Evolutionary conservation across 1,140 invertebrate genomes (phyloP).

Genomic region (Elymnias hypermnestra): DNA sequence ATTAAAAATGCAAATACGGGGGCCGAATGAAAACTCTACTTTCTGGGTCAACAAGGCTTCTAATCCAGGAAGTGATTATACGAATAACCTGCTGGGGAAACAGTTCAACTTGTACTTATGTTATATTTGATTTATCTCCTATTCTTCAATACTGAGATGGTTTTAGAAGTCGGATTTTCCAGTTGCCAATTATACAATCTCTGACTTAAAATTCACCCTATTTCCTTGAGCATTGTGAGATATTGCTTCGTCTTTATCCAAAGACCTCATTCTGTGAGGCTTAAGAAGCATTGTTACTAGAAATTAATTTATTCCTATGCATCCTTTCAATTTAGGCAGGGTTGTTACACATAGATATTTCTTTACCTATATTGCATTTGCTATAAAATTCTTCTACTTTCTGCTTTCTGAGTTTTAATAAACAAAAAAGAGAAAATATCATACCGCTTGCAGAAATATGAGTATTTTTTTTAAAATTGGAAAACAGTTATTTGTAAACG

Average conservation of each 20-base stretch:
- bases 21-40: slow-evolving; percentile 4
- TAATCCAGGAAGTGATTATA: slow-evolving; percentile 1
- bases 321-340: slow-evolving; percentile 9
- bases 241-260: slow-evolving; percentile 6
- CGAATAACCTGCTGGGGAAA: neutral
- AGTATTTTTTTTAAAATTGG: no score
- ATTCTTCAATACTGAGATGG: neutral
- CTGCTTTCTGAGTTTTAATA: no score
- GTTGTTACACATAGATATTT: neutral
- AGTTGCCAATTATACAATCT: neutral
- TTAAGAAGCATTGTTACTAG: slow-evolving; percentile 17
- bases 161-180: neutral
- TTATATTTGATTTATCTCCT: neutral
- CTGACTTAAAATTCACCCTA: neutral
- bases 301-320: slow-evolving; percentile 24
- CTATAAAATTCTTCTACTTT: no score
- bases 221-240: slow-evolving; percentile 1
- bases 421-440: no score
- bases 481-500: no score
- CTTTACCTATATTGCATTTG: neutral
- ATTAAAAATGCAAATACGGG: slow-evolving; percentile 9
- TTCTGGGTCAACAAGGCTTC: slow-evolving; percentile 5
- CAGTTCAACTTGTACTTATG: neutral
- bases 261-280: slow-evolving; percentile 13
- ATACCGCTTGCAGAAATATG: no score